A percentile compares a stretch with the other conserved stretches of the same genome.
phyloP scores from a whole-genome alignment of 2,797 vertebrate species.

The Crenichthys baileyi region DNA sequence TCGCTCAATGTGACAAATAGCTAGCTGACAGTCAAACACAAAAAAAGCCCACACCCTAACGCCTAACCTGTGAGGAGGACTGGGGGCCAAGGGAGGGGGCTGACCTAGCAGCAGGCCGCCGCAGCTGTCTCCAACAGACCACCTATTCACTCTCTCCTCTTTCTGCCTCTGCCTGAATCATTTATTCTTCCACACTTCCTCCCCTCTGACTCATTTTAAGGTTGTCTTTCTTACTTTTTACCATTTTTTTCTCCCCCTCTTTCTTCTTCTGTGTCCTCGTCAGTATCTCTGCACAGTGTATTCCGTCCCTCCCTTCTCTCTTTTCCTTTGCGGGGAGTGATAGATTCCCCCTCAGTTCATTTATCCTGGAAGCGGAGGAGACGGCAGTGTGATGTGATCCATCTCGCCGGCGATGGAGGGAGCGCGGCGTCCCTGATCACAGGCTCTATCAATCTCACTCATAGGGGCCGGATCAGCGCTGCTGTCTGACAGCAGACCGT shows the following conservation, averaged over 20 bases:
- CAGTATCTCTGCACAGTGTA: constrained; percentile 61
- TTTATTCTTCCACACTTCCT: constrained; percentile 34
- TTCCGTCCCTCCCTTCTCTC: constrained; percentile 50
- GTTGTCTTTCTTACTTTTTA: constrained; percentile 51
- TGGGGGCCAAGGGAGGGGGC: constrained; percentile 48
- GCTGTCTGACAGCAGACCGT: constrained; percentile 78
- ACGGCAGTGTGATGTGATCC: constrained; percentile 82
- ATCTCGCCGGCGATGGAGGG: constrained; percentile 81
- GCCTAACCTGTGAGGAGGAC: constrained; percentile 81
- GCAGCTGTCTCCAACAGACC: constrained; percentile 60
- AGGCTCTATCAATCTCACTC: constrained; percentile 85
- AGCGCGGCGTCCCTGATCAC: constrained; percentile 83
- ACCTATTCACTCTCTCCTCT: constrained; percentile 25
- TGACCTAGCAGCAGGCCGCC: constrained; percentile 71
- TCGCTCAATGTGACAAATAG: constrained; percentile 84
- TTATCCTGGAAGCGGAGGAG: constrained; percentile 84
- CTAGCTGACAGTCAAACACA: constrained; percentile 78
- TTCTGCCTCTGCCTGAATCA: constrained; percentile 27
- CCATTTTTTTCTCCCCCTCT: constrained; percentile 11
- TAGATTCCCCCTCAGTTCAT: constrained; percentile 85
- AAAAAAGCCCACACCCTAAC: constrained; percentile 80
- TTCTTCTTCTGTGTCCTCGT: constrained; percentile 48
- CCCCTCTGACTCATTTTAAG: constrained; percentile 29
- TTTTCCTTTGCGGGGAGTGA: constrained; percentile 77
- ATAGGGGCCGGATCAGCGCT: constrained; percentile 79